Percentiles rank a stretch among this genome's conserved stretches.
Evolutionary conservation across 2,888 invertebrate genomes (phyloP).

Genomic region (Encarsia formosa): DNA sequence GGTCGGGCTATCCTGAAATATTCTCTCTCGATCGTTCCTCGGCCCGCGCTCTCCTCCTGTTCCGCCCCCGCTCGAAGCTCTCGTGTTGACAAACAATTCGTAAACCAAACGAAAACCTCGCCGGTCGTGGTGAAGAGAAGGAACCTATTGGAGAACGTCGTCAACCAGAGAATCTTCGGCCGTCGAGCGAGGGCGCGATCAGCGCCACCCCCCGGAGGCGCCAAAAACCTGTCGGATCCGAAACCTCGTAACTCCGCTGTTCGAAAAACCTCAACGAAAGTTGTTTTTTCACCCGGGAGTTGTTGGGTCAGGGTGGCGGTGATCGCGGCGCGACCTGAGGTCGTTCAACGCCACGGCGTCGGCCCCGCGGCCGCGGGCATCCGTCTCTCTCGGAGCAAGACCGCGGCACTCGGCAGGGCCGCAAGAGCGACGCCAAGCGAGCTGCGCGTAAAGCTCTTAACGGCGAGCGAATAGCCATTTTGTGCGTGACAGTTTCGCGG

Average conservation of each 20-base stretch:
- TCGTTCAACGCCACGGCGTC: background rate
- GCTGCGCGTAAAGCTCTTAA: constrained; percentile 53
- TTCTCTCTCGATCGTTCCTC: constrained; percentile 7
- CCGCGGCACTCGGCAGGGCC: background rate
- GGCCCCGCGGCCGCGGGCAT: constrained; percentile 1
- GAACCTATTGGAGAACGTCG: background rate
- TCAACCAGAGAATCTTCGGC: background rate
- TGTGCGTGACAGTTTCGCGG: constrained; percentile 59
- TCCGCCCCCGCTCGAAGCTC: constrained; percentile 6
- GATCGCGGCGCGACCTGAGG: background rate
- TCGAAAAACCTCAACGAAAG: background rate
- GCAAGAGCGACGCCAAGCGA: constrained; percentile 52
- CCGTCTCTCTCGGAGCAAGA: background rate
- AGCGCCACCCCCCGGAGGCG: constrained; percentile 25
- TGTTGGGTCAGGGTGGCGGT: background rate
- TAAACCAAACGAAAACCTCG: too few species aligned
- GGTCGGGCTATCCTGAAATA: background rate
- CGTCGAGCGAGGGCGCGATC: background rate
- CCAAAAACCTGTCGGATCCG: background rate
- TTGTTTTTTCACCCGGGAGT: background rate
- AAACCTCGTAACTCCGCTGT: background rate
- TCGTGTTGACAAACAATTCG: constrained; percentile 29
- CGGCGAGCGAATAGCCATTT: constrained; percentile 64
- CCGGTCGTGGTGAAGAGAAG: background rate
- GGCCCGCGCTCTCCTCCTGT: background rate